Evolutionary conservation across 2,888 invertebrate species (phyloP), one percentile per base, ranked within the genome.

Genomic region (Pollenia griseotomentosa): DNA sequence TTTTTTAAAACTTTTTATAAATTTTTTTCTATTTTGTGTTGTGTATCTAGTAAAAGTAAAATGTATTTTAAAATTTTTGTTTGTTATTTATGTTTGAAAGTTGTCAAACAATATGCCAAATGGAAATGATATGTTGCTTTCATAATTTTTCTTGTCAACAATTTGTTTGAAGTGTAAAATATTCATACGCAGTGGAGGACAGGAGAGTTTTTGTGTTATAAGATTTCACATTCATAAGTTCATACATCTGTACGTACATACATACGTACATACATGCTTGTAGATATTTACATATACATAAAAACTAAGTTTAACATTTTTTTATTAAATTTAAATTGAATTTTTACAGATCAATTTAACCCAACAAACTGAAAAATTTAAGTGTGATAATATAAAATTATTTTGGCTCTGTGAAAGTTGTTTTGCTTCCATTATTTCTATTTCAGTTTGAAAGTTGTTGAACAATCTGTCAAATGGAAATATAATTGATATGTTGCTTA

Each of bases 81-180:
- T 59, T 80, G 59, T 61, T 46, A 23, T 48, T 65, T 66, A 19
- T 59, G 12, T 78, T 48, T 66, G 59, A 65, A 86, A 86, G 77
- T 86, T 86, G 83, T 86, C 83, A 73, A 83, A 80, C 77, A 86
- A 86, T 86, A 80, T 86, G 83, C 83, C 83, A 86, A 80, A 80
- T 63, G 70, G 63, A 86, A 83, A 81, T 83, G 86, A 81, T 86
- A 77, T 81, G 81, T 81, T 74, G 83, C 78, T 61, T 51, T 53
- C 11, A 48, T 57, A 46, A 57, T 55, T 55, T 78, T 59, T 33
- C 57, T 46, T 33, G 53, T 77, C 33, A 63, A 75, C 63, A 78
- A 78, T 71, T 71, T 71, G 71, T 55, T 16, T 23, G 16, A 12
- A 65, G 42, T 42, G 16, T 33, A 33, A 33, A 33, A 33, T 33